phyloP scores from a whole-genome alignment of 2,113 vertebrate species.

The Seriola quinqueradiata region DNA sequence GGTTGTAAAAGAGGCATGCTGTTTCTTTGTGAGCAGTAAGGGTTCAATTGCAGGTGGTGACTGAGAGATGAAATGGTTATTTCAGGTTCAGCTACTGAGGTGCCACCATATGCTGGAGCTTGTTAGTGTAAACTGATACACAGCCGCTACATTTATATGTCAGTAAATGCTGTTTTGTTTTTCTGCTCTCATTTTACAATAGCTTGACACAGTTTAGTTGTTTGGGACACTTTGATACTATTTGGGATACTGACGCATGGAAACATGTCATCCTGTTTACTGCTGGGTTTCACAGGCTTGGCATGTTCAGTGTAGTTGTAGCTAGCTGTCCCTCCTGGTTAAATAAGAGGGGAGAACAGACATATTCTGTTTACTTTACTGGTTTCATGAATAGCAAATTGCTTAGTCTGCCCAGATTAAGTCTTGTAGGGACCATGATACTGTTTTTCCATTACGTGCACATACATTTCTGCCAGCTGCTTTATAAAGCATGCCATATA shows the following conservation, averaged over 20 bases:
- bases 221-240: not conserved
- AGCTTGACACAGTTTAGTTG: not conserved
- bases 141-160: not conserved
- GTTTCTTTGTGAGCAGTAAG: constrained; percentile 14
- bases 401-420: no score
- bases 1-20: constrained; percentile 26
- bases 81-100: constrained; percentile 25
- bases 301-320: not conserved
- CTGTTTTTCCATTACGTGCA: no score
- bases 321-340: not conserved
- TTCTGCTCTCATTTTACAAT: not conserved
- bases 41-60: constrained; percentile 6
- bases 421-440: no score
- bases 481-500: no score
- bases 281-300: not conserved
- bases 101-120: constrained; percentile 5
- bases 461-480: no score
- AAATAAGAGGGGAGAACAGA: not conserved
- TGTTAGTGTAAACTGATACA: not conserved
- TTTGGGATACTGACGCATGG: not conserved
- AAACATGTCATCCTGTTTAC: constrained; percentile 27
- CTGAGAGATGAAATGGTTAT: constrained; percentile 23
- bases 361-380: not conserved
- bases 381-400: no score
- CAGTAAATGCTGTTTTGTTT: not conserved